Evolutionary conservation across 1,140 invertebrate species (phyloP).

Genomic region (Drosophila malerkotliana): DNA sequence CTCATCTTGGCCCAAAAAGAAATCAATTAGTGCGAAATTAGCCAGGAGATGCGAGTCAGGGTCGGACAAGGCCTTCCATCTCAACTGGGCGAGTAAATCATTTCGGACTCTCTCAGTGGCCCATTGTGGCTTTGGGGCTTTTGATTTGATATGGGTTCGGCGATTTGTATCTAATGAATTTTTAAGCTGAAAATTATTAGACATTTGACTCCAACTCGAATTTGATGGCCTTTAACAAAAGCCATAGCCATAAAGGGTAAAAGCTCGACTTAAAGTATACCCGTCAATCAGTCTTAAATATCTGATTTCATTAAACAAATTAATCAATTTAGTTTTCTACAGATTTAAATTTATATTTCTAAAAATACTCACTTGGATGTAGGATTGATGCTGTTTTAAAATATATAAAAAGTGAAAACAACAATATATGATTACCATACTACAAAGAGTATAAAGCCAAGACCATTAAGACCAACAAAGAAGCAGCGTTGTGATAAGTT

Average conservation of each 20-base stretch:
- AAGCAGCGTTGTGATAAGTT: constrained; percentile 54
- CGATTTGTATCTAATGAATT: constrained; percentile 78
- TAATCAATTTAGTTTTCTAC: background rate
- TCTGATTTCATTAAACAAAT: background rate
- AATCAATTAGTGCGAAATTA: constrained; percentile 81
- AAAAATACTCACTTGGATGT: background rate
- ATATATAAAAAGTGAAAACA: background rate
- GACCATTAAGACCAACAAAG: constrained; percentile 7
- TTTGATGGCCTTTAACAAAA: constrained; percentile 48
- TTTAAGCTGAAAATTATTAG: constrained; percentile 77
- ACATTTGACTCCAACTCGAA: constrained; percentile 55
- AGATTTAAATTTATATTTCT: background rate
- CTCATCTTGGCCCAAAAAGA: constrained; percentile 48
- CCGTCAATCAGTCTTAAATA: constrained; percentile 6
- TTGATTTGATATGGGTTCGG: constrained; percentile 76
- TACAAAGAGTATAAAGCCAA: background rate
- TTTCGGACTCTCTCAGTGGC: constrained; percentile 42
- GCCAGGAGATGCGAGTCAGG: constrained; percentile 47
- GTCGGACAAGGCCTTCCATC: constrained; percentile 18
- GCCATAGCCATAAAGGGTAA: constrained; percentile 5
- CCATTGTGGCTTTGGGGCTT: constrained; percentile 61
- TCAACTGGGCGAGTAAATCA: constrained; percentile 55
- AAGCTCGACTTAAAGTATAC: constrained; percentile 24
- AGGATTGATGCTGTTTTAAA: background rate
- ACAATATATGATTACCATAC: background rate